Conservation (phyloP, 1,140 invertebrate genomes). For the Brachionus rotundiformis region DNA sequence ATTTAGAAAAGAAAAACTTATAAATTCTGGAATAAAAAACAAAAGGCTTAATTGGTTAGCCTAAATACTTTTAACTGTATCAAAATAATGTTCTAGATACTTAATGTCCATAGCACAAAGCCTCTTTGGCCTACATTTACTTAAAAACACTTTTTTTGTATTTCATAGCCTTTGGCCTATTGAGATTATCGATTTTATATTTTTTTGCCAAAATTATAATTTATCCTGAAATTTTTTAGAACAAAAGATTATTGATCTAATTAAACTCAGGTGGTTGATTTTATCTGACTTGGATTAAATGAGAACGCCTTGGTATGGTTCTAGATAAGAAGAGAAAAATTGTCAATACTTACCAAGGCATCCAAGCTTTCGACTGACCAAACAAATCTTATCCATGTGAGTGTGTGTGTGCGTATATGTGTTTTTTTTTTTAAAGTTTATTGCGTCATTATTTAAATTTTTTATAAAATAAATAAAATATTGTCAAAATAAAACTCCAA, state of each 20-base stretch:
- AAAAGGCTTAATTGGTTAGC: not conserved
- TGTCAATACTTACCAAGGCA: too few species aligned
- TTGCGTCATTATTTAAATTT: not conserved
- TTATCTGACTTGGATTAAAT: not conserved
- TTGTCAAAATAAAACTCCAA: not conserved
- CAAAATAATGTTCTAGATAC: not conserved
- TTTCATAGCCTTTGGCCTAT: not conserved
- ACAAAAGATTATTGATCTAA: slow-evolving; percentile 1
- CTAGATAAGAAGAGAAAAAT: not conserved
- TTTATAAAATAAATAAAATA: not conserved
- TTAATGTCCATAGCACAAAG: not conserved
- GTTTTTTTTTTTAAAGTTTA: not conserved
- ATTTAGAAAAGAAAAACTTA: not conserved
- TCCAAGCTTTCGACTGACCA: too few species aligned
- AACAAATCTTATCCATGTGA: too few species aligned
- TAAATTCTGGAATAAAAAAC: not conserved
- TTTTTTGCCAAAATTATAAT: not conserved
- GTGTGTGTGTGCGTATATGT: too few species aligned
- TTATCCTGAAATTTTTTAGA: not conserved
- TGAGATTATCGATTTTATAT: not conserved
- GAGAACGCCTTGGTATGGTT: not conserved
- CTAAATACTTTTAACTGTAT: not conserved
- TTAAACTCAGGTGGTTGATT: not conserved
- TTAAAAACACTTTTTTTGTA: not conserved
- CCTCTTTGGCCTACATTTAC: not conserved